Percentiles rank a stretch among this genome's conserved stretches.
These are phyloP conservation scores for Eristalinus aeneus DNA, from an alignment of 2,888 invertebrate species.

Conservation along the genomic window DNA sequence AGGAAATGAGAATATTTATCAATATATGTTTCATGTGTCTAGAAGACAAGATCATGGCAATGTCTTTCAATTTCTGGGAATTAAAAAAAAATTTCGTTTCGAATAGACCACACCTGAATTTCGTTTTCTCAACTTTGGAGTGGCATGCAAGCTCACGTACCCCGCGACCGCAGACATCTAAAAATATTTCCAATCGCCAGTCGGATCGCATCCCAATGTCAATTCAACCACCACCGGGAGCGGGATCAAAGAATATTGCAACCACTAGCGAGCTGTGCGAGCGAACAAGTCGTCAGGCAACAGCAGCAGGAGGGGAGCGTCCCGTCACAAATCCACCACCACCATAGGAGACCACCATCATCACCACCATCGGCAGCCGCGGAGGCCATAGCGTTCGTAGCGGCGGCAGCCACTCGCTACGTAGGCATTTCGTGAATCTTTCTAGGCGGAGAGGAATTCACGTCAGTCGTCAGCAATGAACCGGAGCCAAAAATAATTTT, in stretches of 20 bases:
- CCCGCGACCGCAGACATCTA: slow-evolving; percentile 17
- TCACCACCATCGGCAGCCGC: too few relatives aligned
- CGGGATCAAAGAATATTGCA: slow-evolving; percentile 48
- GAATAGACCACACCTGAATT: background rate
- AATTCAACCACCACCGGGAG: slow-evolving; percentile 67
- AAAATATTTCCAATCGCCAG: slow-evolving; percentile 50
- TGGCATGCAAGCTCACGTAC: background rate
- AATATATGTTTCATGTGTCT: too few relatives aligned
- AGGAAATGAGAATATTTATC: too few relatives aligned
- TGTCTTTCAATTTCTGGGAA: too few relatives aligned
- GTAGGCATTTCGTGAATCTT: slow-evolving; percentile 53
- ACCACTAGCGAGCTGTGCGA: slow-evolving; percentile 45
- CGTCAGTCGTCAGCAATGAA: slow-evolving; percentile 70
- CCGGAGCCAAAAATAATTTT: slow-evolving; percentile 69
- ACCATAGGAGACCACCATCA: slow-evolving; percentile 1
- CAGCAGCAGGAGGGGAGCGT: slow-evolving; percentile 47
- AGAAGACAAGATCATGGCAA: too few relatives aligned
- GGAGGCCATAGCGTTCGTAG: too few relatives aligned
- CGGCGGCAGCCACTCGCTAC: slow-evolving; percentile 15
- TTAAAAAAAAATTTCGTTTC: background rate
- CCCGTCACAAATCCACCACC: slow-evolving; percentile 15
- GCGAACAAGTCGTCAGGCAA: slow-evolving; percentile 50
- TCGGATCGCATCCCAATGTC: slow-evolving; percentile 55
- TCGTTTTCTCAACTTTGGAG: background rate
- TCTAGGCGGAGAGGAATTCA: slow-evolving; percentile 47